Conservation (phyloP, 2,888 invertebrate species). For the Nebria salina region DNA sequence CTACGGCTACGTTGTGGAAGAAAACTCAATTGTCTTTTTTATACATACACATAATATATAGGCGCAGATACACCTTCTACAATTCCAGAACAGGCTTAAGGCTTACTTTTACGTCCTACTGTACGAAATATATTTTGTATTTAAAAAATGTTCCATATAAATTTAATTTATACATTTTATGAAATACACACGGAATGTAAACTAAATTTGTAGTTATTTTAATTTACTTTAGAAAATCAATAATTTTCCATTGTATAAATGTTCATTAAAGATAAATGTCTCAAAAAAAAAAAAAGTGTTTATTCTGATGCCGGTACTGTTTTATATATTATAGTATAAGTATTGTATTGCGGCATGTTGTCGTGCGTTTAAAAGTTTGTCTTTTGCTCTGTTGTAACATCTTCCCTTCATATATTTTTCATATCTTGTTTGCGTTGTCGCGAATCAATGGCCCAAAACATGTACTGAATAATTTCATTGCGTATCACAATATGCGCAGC, state of each 20-base stretch:
- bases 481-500: background rate
- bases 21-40: constrained; percentile 44
- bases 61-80: background rate
- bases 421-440: background rate
- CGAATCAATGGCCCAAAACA: constrained; percentile 1
- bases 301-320: background rate
- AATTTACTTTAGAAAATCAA: no score
- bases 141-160: no score
- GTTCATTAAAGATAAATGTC: background rate
- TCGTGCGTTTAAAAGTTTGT: background rate
- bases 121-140: no score
- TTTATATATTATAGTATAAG: background rate
- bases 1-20: constrained; percentile 25
- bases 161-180: no score
- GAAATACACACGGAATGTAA: no score
- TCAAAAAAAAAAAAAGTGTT: background rate
- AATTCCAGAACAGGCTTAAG: background rate
- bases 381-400: background rate
- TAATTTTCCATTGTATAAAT: no score
- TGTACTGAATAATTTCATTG: background rate
- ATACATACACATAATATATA: constrained; percentile 6
- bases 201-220: no score
- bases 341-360: background rate
- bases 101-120: background rate
- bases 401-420: constrained; percentile 1